Conservation (phyloP, 35 echinoderm and acorn worm genomes). For the Lytechinus variegatus region DNA sequence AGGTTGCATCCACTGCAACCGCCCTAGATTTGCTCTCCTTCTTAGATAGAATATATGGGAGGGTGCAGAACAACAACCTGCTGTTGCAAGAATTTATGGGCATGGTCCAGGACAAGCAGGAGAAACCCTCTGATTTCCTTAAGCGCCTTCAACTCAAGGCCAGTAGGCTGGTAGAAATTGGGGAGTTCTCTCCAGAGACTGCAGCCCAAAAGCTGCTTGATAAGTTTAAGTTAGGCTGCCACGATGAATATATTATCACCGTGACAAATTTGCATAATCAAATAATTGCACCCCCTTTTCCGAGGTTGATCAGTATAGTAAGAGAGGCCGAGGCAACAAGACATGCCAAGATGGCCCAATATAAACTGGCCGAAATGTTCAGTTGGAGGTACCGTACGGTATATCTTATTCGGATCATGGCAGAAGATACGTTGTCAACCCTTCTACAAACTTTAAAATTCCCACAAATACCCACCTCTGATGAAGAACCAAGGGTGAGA, state of each 20-base stretch:
- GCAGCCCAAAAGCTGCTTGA: background rate
- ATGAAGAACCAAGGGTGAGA: conserved; percentile 43
- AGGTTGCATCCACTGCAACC: background rate
- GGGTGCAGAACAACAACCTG: background rate
- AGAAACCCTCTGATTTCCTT: background rate
- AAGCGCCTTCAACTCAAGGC: background rate
- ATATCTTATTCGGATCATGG: background rate
- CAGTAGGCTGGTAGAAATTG: background rate
- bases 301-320: background rate
- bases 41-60: background rate
- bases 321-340: background rate
- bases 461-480: conserved; percentile 23
- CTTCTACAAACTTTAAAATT: conserved; percentile 25
- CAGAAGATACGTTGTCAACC: background rate
- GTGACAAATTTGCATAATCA: background rate
- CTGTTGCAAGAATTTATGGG: background rate
- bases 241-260: background rate
- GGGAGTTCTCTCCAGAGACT: background rate
- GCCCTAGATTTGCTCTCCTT: background rate
- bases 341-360: background rate
- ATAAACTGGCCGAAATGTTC: background rate
- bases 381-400: background rate
- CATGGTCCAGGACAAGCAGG: background rate
- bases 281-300: conserved; percentile 11
- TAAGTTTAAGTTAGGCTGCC: background rate